Evolutionary conservation across 1,140 invertebrate genomes (phyloP), one percentile per base, ranked within the genome.

Genomic region (Dufourea novaeangliae): DNA sequence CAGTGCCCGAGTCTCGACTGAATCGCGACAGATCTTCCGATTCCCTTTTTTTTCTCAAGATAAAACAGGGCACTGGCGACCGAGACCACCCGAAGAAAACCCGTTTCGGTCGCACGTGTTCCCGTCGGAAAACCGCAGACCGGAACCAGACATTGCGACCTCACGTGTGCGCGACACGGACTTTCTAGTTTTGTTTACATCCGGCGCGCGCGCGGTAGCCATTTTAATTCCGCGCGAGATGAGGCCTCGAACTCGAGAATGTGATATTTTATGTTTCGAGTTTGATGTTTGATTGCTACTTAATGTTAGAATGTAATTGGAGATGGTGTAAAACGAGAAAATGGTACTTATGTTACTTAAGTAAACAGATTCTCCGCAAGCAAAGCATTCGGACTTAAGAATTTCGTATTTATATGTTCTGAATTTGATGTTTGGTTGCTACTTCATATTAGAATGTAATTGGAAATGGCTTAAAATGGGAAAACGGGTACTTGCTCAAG

Each of bases 101-200:
- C 73, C 54, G 79, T 78, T 72, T 74, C 66, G 68, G 83, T 76
- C 63, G 77, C 83, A 86, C 80, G 78, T 86, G 83, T 85, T 72
- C 61, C 71, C 67, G 29, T 78, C 82, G 80, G 83, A 85, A 86
- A 86, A 86, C 83, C 83, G 80, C 84, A 86, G 70, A 75, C 83
- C 83, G 80, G 84, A 86, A 86, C 74, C 80, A 86, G 83, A 86
- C 39, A 85, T 80, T 80, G 68, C 41, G 69, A 61, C 54, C 57
- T 84, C 67, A 67, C 62, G 72, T 69, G 54, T 69, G 54, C 44
- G 22, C 64, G 25, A 25, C 34, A 72, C 68, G 54, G 67, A 57
- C 72, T 52, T 62, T 76, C 63, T 56, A 34, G 62, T 57, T n/a
- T 44, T 69, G 46, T 85, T 85, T 84, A 80, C 52, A 63, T 81